Percentiles rank a stretch among this genome's conserved stretches.
Evolutionary conservation across 1,140 invertebrate genomes (phyloP).

Genomic region (Trichonephila clavata): DNA sequence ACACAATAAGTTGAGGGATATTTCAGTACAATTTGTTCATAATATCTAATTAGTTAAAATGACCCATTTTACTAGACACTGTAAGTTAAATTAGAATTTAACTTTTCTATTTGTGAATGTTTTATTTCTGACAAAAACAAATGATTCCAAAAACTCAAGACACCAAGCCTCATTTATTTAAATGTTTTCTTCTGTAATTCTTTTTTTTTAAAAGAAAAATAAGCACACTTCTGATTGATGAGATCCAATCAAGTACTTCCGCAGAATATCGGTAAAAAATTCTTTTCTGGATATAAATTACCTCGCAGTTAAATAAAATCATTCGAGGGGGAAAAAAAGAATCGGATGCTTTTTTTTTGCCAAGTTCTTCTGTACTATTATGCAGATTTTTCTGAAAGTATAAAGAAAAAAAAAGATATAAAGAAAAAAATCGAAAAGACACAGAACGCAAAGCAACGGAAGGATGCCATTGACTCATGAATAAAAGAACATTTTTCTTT

Average conservation of each 20-base stretch:
- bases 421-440: background rate
- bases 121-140: no score
- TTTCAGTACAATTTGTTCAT: no score
- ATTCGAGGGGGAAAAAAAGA: background rate
- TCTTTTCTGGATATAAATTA: slow-evolving; percentile 10
- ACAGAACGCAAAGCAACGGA: background rate
- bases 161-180: no score
- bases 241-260: background rate
- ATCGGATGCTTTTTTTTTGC: background rate
- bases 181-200: no score
- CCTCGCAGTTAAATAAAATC: background rate
- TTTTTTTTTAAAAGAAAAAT: no score
- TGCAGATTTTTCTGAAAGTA: background rate
- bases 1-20: no score
- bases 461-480: background rate
- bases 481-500: background rate
- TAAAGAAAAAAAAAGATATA: background rate
- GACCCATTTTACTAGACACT: no score
- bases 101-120: no score
- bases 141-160: no score
- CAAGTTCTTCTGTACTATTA: background rate
- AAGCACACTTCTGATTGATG: background rate
- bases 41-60: no score
- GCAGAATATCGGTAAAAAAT: no score
- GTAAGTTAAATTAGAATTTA: no score